These are phyloP conservation scores for Agonopterix alstromeriana DNA, from an alignment of 2,888 invertebrate species.

Conservation along the genomic window DNA sequence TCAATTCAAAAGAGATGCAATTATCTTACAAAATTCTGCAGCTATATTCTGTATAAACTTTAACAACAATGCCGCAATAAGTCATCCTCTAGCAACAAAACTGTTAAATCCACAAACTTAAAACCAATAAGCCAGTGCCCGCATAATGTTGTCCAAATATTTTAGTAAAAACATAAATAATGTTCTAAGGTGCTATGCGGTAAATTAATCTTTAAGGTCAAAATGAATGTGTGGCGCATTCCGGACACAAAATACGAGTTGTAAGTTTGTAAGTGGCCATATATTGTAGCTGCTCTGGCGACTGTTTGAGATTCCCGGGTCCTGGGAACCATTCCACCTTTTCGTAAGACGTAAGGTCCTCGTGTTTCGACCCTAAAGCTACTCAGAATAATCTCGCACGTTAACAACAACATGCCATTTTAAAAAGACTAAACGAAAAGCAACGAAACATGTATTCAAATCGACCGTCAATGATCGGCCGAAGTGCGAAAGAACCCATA, in stretches of 20 bases:
- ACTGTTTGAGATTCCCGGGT: too few species aligned
- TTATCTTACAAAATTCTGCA: too few species aligned
- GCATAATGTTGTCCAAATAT: slow-evolving; percentile 11
- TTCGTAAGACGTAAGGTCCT: too few species aligned
- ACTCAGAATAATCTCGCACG: slow-evolving; percentile 32
- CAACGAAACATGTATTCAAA: slow-evolving; percentile 42
- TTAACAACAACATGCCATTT: slow-evolving; percentile 26
- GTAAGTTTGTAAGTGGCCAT: too few species aligned
- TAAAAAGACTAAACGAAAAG: slow-evolving; percentile 32
- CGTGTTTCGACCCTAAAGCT: slow-evolving; percentile 13
- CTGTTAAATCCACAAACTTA: slow-evolving; percentile 2
- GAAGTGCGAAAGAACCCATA: slow-evolving; percentile 37
- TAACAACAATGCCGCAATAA: too few species aligned
- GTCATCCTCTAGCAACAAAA: too few species aligned
- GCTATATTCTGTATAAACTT: too few species aligned
- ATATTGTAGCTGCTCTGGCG: too few species aligned
- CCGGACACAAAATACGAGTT: too few species aligned
- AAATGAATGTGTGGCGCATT: too few species aligned
- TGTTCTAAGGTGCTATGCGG: slow-evolving; percentile 10
- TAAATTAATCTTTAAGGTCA: slow-evolving; percentile 1
- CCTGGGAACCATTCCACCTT: too few species aligned
- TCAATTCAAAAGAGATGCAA: too few species aligned
- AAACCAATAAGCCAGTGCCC: slow-evolving; percentile 10
- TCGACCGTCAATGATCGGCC: slow-evolving; percentile 37
- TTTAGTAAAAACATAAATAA: slow-evolving; percentile 13